Base-by-base conservation (phyloP, 2,888 invertebrate genomes). In the Megaustenia siamemsis region DNA sequence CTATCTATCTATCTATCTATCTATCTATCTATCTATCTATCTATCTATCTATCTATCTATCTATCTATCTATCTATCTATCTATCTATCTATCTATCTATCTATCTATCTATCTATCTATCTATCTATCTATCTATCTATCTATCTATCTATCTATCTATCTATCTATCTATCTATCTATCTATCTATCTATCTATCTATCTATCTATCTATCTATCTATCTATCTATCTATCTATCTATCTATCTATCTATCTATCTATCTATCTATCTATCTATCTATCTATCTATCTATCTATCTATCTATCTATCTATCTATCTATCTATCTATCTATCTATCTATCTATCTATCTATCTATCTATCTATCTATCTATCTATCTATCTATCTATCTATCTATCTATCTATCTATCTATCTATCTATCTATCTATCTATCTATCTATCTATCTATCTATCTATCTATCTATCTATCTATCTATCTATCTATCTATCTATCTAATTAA, bases 1-100 rank as follows among this genome's bases (percentile, higher is more conserved):
- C 66, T 66, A 35, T 66, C 66, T 66, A 35, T 66, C 66, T 66
- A 35, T 66, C 66, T 66, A 35, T 66, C 66, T 66, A 35, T 66
- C 66, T 66, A 35, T 66, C 66, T 66, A 35, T 66, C 66, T 66
- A 35, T 66, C 66, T 66, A 35, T 66, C 66, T 66, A 35, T 66
- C 66, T 66, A 35, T 66, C 66, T 66, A 35, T 66, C 66, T 66
- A 35, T 66, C 66, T 66, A 35, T 66, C 66, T 66, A 35, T 66
- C 66, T 66, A 35, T 66, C 66, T 66, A 35, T 66, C 66, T 66
- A 35, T 66, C 66, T 66, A 35, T 66, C 66, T 66, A 35, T 66
- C 66, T 66, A 35, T 66, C 66, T 66, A 35, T 66, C 66, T 66
- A 35, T 66, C 66, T 66, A 35, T 66, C 66, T 66, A 35, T 66